Evolutionary conservation across 1,140 invertebrate genomes (phyloP).

Genomic region (Chlorops oryzae): DNA sequence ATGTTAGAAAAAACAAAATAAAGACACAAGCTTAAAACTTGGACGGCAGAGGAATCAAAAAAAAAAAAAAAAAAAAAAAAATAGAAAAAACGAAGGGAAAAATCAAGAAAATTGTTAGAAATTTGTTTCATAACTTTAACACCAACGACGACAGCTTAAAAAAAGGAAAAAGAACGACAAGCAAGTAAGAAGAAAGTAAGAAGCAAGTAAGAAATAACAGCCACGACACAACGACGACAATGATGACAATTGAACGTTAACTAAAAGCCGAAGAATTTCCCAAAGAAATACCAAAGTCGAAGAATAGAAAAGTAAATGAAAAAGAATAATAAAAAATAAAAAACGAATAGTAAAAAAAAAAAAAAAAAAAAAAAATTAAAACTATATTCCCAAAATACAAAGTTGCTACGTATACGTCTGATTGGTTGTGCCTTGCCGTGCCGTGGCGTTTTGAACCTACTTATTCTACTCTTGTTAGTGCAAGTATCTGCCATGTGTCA

Average conservation of each 20-base stretch:
- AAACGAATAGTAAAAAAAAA: constrained; percentile 20
- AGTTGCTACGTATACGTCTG: not conserved
- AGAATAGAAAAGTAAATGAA: constrained; percentile 1
- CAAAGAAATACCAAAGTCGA: too few species aligned
- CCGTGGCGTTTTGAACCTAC: not conserved
- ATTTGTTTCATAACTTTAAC: constrained; percentile 6
- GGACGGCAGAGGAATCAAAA: constrained; percentile 11
- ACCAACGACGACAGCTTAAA: constrained; percentile 2
- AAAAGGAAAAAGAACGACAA: not conserved
- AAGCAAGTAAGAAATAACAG: not conserved
- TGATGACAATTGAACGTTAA: too few species aligned
- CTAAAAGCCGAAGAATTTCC: too few species aligned
- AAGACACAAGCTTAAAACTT: too few species aligned
- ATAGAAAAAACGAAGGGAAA: constrained; percentile 6
- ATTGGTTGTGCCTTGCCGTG: not conserved
- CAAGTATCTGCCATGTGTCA: too few species aligned
- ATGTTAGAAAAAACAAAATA: constrained; percentile 21
- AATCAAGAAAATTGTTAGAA: constrained; percentile 8
- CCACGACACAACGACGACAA: too few species aligned
- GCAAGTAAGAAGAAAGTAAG: not conserved
- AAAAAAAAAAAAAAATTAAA: constrained; percentile 1
- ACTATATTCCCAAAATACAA: not conserved
- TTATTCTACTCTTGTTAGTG: not conserved
- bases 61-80: constrained; percentile 16
- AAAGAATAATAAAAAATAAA: constrained; percentile 15